Evolutionary conservation across 2,888 invertebrate genomes (phyloP), one percentile per base, ranked within the genome.

Genomic region (Apodemia duryi): DNA sequence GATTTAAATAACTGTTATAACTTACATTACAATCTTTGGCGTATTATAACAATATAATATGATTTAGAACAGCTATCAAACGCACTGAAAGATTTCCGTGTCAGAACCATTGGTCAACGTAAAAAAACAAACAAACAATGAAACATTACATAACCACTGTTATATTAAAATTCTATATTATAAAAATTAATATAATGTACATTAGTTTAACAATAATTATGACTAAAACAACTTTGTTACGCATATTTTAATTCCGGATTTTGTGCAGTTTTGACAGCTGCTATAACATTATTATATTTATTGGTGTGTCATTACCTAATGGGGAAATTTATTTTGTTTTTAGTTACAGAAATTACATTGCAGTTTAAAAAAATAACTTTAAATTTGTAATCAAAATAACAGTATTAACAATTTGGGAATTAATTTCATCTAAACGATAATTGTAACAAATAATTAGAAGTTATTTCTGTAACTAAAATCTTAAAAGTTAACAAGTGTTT

Each of bases 1-100:
- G 76, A 73, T 81, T 68, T 75, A 80, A 84, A 79, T 79, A 83
- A 84, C 80, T 84, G 83, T 77, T 75, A 83, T 83, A 83, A 83
- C 82, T 86, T 82, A 82, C 77, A 83, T 84, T 84, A 85, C 84
- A 85, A 85, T 84, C 83, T 89, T 89, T 87, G 88, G 90, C 88
- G 86, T 84, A 83, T 85, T 84, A 85, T 88, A 91, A 91, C 90
- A 90, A 90, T 86, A 83, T 83, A 84, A 68, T 74, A 73, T 71
- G 75, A 75, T 80, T 79, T 72, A 71, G 75, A 78, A 80, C 81
- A 80, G 81, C 81, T 82, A 81, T 81, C 75, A 79, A 81, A 81
- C 79, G 79, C 77, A 76, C 74, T 75, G 75, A 73, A 71, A 74
- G 72, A 69, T 54, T 57, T 29, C 57, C 32, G 10, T 32, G 10